Evolutionary conservation across 2,113 vertebrate genomes (phyloP).

Genomic region (Notarius lentiginosus): DNA sequence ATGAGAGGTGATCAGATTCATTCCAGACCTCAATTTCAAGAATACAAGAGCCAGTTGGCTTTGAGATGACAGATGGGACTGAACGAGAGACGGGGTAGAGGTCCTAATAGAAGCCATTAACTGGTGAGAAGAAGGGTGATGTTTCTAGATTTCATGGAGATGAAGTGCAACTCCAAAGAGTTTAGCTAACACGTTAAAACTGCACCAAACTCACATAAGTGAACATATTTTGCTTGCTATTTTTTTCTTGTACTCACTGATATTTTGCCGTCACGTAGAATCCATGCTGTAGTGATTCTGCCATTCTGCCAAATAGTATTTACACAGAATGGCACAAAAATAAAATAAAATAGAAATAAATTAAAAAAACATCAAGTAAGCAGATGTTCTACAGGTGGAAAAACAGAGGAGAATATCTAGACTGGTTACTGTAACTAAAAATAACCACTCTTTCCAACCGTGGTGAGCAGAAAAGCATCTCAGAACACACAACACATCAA

Average conservation of each 20-base stretch:
- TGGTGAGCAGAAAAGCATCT: background rate
- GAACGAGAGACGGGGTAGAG: constrained; percentile 46
- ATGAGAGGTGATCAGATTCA: constrained; percentile 75
- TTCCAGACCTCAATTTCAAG: constrained; percentile 71
- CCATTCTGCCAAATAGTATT: background rate
- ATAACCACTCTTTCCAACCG: background rate
- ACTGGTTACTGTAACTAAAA: background rate
- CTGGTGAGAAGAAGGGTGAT: constrained; percentile 48
- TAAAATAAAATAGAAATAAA: background rate
- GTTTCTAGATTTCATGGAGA: constrained; percentile 48
- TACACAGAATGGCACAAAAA: background rate
- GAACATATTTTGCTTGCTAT: constrained; percentile 23
- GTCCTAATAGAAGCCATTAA: constrained; percentile 67
- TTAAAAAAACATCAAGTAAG: background rate
- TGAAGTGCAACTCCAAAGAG: constrained; percentile 51
- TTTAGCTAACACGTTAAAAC: constrained; percentile 41
- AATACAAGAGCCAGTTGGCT: constrained; percentile 62
- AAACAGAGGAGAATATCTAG: background rate
- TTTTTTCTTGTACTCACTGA: constrained; percentile 22
- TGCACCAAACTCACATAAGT: constrained; percentile 9
- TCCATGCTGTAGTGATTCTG: background rate
- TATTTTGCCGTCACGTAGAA: background rate
- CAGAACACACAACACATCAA: background rate
- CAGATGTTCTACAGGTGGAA: background rate
- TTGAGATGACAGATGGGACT: constrained; percentile 56